A percentile compares a stretch with the other conserved stretches of the same genome.
Evolutionary conservation across 2,797 vertebrate species (phyloP).

Genomic region (Sebastes cheni): DNA sequence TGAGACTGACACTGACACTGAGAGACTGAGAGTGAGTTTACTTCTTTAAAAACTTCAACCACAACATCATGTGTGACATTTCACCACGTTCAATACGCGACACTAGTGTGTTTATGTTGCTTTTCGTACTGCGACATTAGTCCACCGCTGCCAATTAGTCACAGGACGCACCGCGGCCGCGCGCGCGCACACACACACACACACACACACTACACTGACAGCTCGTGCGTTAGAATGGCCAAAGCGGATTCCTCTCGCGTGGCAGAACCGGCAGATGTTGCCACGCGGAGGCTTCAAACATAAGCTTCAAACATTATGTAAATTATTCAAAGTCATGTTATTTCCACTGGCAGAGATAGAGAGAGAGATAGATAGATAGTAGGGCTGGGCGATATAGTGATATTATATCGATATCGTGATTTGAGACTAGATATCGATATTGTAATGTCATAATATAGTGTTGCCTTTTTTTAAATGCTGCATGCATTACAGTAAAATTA

Average conservation of each 20-base stretch:
- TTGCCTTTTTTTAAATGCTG: too few relatives aligned
- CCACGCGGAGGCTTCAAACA: constrained; percentile 48
- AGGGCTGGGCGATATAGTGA: too few relatives aligned
- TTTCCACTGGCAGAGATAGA: neutral
- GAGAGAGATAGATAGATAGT: constrained; percentile 10
- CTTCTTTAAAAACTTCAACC: constrained; percentile 32
- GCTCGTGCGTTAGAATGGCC: constrained; percentile 51
- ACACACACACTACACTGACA: constrained; percentile 29
- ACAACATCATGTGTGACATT: neutral
- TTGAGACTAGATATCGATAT: too few relatives aligned
- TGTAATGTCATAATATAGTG: too few relatives aligned
- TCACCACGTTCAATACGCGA: neutral
- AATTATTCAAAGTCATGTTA: constrained; percentile 28
- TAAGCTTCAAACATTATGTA: constrained; percentile 18
- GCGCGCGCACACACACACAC: neutral
- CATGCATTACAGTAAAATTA: too few relatives aligned
- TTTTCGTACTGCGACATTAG: constrained; percentile 68
- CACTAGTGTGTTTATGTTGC: neutral
- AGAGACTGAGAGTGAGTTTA: constrained; percentile 49
- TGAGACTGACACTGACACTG: neutral
- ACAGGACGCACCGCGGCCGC: constrained; percentile 43
- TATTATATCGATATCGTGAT: too few relatives aligned
- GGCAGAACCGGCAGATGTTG: constrained; percentile 63
- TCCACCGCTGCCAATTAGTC: constrained; percentile 69
- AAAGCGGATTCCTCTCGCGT: constrained; percentile 61